Evolutionary conservation across 2,113 vertebrate species (phyloP).

Genomic region (Channa argus): DNA sequence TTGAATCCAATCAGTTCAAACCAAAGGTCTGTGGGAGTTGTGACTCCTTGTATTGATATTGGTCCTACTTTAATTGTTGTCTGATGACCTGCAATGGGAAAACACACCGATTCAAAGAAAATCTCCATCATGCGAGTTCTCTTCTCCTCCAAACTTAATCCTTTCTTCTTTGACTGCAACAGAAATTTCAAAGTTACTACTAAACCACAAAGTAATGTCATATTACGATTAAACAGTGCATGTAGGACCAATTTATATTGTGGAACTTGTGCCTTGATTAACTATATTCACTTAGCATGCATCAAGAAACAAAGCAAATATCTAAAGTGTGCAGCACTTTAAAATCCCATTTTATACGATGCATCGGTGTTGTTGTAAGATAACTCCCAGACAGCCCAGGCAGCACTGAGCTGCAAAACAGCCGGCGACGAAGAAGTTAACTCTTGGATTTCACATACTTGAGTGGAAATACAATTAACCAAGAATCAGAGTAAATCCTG

Average conservation of each 20-base stretch:
- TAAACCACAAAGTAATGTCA: not conserved
- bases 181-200: conserved; percentile 6
- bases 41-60: not conserved
- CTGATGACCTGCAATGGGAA: not conserved
- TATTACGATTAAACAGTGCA: too few relatives aligned
- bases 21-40: not conserved
- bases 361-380: conserved; percentile 14
- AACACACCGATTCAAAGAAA: conserved; percentile 95
- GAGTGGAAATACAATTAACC: too few relatives aligned
- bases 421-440: not conserved
- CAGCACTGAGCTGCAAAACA: not conserved
- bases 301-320: not conserved
- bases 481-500: too few relatives aligned
- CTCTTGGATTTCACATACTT: not conserved
- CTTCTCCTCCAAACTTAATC: conserved; percentile 95
- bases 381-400: not conserved
- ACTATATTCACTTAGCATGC: not conserved
- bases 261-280: too few relatives aligned
- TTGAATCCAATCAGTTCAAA: too few relatives aligned
- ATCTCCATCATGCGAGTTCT: conserved; percentile 98
- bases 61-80: not conserved
- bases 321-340: not conserved
- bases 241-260: not conserved
- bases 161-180: conserved; percentile 95
- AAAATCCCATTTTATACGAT: not conserved